phyloP scores from a whole-genome alignment of 2,797 vertebrate species.

The Cryptoprocta ferox region DNA sequence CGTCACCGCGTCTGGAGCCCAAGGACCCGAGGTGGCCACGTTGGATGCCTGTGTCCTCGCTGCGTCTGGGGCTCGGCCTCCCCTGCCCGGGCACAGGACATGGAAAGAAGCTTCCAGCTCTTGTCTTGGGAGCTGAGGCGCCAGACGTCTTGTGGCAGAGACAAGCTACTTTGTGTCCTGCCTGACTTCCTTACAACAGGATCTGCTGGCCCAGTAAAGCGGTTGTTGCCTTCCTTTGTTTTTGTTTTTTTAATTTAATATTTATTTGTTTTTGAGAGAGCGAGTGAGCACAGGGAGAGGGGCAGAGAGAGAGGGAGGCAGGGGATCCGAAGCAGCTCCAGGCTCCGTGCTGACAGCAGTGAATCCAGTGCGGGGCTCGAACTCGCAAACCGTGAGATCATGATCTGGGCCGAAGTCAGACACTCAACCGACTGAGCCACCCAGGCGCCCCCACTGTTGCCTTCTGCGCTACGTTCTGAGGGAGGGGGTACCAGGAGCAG shows the following conservation, averaged over 20 bases:
- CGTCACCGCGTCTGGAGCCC: fast-evolving
- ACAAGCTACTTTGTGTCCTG: neutral
- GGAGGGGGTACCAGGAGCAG: neutral
- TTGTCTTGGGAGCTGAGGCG: neutral
- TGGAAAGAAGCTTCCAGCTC: neutral
- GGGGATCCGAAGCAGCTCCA: too few relatives aligned
- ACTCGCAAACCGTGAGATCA: too few relatives aligned
- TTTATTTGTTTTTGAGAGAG: too few relatives aligned
- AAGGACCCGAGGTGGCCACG: fast-evolving
- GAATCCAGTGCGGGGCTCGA: too few relatives aligned
- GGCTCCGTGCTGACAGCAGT: too few relatives aligned
- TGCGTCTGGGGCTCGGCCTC: neutral
- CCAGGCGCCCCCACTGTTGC: too few relatives aligned
- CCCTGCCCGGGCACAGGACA: neutral
- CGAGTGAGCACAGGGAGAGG: too few relatives aligned
- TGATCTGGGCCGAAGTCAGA: too few relatives aligned
- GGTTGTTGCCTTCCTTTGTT: fast-evolving
- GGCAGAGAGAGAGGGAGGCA: too few relatives aligned
- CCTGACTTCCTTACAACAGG: fast-evolving
- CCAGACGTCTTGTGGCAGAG: fast-evolving
- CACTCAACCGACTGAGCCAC: too few relatives aligned
- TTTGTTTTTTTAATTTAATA: too few relatives aligned
- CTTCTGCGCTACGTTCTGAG: fast-evolving
- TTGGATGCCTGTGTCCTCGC: neutral
- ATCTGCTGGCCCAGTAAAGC: fast-evolving